Evolutionary conservation across 2,888 invertebrate species (phyloP).

Genomic region (Camptogramma bilineatum): DNA sequence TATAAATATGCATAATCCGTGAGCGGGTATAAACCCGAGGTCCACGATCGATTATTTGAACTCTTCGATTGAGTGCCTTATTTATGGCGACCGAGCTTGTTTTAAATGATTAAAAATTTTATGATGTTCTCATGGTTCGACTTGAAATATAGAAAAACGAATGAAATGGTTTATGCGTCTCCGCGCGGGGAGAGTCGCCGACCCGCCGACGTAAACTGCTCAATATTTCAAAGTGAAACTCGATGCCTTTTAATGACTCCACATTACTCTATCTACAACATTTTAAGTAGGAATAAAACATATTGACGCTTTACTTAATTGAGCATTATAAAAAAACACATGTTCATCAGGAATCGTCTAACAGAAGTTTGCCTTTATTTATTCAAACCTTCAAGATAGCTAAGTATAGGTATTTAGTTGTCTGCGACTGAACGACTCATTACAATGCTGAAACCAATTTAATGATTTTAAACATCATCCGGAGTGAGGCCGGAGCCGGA

Average conservation of each 20-base stretch:
- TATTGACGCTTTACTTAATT: conserved; percentile 14
- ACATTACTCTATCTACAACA: conserved; percentile 5
- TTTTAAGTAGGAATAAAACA: conserved; percentile 15
- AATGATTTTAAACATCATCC: too few relatives aligned
- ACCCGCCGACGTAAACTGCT: conserved; percentile 15
- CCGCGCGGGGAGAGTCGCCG: conserved; percentile 19
- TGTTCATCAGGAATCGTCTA: neutral
- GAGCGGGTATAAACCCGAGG: conserved; percentile 43
- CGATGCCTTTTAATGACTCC: conserved; percentile 14
- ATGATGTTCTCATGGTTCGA: conserved; percentile 44
- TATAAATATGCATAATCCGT: conserved; percentile 43
- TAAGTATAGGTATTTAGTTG: neutral
- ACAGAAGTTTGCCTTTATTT: neutral
- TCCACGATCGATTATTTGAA: conserved; percentile 46
- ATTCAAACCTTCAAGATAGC: neutral
- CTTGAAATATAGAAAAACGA: conserved; percentile 45
- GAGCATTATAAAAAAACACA: conserved; percentile 7
- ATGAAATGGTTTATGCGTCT: conserved; percentile 45
- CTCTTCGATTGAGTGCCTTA: conserved; percentile 47
- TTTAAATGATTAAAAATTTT: conserved; percentile 49
- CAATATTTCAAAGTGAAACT: conserved; percentile 21
- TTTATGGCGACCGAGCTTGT: conserved; percentile 48
- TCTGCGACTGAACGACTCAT: too few relatives aligned
- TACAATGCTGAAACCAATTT: too few relatives aligned
- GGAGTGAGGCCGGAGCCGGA: neutral